Evolutionary conservation across 2,113 vertebrate species (phyloP), one percentile per base, ranked within the genome.

Genomic region (Aphelocoma coerulescens): DNA sequence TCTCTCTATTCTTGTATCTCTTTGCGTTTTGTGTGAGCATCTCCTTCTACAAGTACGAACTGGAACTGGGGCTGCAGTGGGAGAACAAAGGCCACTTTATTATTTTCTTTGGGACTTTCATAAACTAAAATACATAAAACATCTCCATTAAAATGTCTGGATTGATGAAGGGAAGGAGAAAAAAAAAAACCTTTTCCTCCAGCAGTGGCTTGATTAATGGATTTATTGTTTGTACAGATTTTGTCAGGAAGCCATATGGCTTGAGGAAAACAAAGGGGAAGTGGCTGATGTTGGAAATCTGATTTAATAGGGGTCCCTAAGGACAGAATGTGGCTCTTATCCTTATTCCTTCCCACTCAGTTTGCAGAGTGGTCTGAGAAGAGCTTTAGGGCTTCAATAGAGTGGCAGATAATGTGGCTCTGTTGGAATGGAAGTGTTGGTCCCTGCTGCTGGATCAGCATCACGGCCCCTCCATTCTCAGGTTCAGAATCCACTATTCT

Each of bases 231-330:
- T 91, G 72, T 54, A 67, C 82, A 78, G 91, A 93, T 77, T 95
- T 74, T 96, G 89, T 94, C 81, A 91, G 91, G 75, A 97, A 96
- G 90, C 93, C 91, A 93, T 96, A 96, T 95, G 93, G 93, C 93
- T 95, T 85, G 85, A 90, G 82, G 92, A 96, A 59, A 74, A 88
- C 90, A 84, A 95, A 94, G 67, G 93, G 95, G 95, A 96, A 96
- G 85, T 91, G 72, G 71, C 68, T 88, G 75, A 80, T 93, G 82
- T 85, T 90, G 75, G 76, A 85, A 95, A 90, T 90, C 91, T 91
- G 88, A 90, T 90, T 96, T 94, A 94, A 91, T 81, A 77, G 59
- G 48, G 85, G 79, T 96, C 88, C 58, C 83, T 84, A 33, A 89
- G 82, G 93, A 86, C 88, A 96, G 57, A 96, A 88, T 90, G 83